Conservation (phyloP, 2,113 vertebrate genomes). For the Eleginops maclovinus region DNA sequence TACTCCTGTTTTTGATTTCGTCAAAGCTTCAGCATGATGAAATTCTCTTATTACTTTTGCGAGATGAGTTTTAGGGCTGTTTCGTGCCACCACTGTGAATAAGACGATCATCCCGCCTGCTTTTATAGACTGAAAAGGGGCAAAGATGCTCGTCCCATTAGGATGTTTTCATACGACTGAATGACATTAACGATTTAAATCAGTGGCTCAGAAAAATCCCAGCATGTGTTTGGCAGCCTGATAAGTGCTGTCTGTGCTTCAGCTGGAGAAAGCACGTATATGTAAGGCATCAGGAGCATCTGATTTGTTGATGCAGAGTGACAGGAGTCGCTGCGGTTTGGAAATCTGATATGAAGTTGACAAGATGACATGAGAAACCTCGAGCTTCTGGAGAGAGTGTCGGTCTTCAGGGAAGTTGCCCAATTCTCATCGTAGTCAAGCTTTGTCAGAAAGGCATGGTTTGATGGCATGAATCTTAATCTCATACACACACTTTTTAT, state of each 20-base stretch:
- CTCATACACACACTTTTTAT: background rate
- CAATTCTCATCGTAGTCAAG: too few relatives aligned
- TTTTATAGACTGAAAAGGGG: background rate
- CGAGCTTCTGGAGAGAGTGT: background rate
- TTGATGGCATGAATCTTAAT: background rate
- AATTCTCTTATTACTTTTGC: background rate
- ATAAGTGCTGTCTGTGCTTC: background rate
- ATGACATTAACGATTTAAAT: background rate
- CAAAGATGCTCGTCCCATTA: background rate
- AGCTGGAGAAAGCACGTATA: background rate
- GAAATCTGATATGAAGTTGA: conserved; percentile 1
- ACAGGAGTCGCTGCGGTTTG: background rate
- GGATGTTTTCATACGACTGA: background rate
- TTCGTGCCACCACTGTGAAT: background rate
- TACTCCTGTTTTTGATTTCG: conserved; percentile 1
- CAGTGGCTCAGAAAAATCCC: background rate
- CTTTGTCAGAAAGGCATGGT: background rate
- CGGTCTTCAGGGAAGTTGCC: background rate
- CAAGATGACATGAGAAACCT: background rate
- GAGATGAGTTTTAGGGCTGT: background rate
- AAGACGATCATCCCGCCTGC: background rate
- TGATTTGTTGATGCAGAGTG: background rate
- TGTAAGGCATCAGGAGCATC: background rate
- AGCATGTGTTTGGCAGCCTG: background rate
- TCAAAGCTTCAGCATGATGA: background rate